Conservation (phyloP, 1,140 invertebrate species). For the Trachymyrmex septentrionalis region DNA sequence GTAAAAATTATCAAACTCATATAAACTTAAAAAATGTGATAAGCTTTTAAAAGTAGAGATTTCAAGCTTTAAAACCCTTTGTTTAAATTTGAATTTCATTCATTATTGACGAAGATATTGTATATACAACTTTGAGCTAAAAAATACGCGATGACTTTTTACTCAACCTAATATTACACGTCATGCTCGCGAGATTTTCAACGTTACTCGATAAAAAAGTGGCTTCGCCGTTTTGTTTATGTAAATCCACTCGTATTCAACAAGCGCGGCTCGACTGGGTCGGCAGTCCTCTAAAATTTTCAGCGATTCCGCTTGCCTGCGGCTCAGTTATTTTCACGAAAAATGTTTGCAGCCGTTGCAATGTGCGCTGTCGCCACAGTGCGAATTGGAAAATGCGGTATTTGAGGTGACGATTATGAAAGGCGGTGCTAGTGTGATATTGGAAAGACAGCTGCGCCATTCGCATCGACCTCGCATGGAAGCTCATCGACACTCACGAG, state of each 20-base stretch:
- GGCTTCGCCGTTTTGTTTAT: slow-evolving; percentile 71
- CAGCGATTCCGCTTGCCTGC: slow-evolving; percentile 3
- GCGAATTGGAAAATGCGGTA: slow-evolving; percentile 45
- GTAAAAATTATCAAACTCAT: too few relatives aligned
- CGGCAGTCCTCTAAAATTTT: slow-evolving; percentile 55
- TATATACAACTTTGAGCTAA: too few relatives aligned
- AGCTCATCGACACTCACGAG: slow-evolving; percentile 13
- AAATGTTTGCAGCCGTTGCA: slow-evolving; percentile 51
- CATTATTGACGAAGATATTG: too few relatives aligned
- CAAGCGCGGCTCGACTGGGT: neutral
- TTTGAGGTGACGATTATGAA: slow-evolving; percentile 66
- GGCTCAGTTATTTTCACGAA: slow-evolving; percentile 56
- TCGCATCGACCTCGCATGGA: slow-evolving; percentile 54
- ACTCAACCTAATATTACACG: too few relatives aligned
- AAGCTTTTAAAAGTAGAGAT: too few relatives aligned
- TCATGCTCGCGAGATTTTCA: slow-evolving; percentile 47
- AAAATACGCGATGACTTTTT: too few relatives aligned
- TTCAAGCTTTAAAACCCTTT: too few relatives aligned
- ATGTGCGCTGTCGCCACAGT: slow-evolving; percentile 5
- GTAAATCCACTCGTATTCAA: slow-evolving; percentile 48
- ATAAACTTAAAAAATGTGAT: too few relatives aligned
- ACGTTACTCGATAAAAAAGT: slow-evolving; percentile 63
- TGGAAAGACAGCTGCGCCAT: slow-evolving; percentile 59
- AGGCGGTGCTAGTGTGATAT: slow-evolving; percentile 52
- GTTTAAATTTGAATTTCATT: too few relatives aligned